Percentiles rank a stretch among this genome's conserved stretches.
These are phyloP conservation scores for Prionailurus viverrinus DNA, from an alignment of 2,113 vertebrate genomes.

Conservation along the genomic window DNA sequence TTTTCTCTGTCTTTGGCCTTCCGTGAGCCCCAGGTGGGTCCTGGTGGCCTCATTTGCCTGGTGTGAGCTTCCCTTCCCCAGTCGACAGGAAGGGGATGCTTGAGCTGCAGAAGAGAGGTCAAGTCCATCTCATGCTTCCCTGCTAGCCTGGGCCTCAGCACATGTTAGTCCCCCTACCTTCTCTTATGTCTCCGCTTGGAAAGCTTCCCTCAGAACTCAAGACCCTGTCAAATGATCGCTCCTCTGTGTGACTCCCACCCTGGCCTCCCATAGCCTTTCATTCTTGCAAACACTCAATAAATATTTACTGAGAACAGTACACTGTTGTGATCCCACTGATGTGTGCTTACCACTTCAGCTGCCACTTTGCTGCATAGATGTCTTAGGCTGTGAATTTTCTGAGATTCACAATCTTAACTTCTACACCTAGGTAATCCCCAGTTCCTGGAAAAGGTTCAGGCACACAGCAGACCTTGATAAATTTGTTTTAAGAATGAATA, in stretches of 20 bases:
- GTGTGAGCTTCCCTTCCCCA: neutral
- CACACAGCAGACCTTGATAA: neutral
- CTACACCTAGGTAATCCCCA: neutral
- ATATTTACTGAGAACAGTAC: neutral
- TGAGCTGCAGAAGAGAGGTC: neutral
- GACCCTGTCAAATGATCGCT: neutral
- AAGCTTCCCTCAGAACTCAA: neutral
- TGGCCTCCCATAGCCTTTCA: neutral
- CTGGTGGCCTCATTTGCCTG: neutral
- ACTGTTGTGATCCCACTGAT: neutral
- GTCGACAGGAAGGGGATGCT: too few species aligned
- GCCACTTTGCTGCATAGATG: neutral
- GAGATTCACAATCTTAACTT: neutral
- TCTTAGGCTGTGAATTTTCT: neutral
- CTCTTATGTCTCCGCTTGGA: neutral
- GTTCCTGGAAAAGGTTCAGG: neutral
- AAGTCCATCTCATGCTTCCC: neutral
- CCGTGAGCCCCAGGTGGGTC: neutral
- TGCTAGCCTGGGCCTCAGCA: neutral
- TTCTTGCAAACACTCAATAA: neutral
- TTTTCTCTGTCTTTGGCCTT: neutral
- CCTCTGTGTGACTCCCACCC: neutral
- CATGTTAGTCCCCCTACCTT: neutral
- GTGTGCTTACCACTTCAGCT: neutral
- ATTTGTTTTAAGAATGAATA: neutral